Evolutionary conservation across 2,113 vertebrate genomes (phyloP), one percentile per base, ranked within the genome.

Genomic region (Pungitius pungitius): DNA sequence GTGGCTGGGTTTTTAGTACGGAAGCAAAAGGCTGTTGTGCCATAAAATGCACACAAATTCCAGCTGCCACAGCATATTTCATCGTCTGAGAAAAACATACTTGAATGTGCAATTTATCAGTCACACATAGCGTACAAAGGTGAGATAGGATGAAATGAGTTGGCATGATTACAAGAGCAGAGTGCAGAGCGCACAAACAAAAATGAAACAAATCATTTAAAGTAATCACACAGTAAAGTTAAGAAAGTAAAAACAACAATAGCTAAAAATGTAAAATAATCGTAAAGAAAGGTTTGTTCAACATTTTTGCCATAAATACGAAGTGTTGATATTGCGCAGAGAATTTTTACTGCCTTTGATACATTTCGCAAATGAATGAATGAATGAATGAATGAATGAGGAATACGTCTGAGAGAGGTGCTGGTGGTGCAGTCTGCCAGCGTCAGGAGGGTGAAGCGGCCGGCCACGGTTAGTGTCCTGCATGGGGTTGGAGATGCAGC

Each of bases 1-100:
- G 35, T 85, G 83, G 78, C 78, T 56, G 24, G 3, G 24, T 43
- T 57, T 30, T 54, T n/a, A 24, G 45, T 24, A 49, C 72, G 75
- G 35, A 85, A 49, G 43, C 59, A 78, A 65, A 81, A 69, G 26
- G 12, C 12, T 43, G 35, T 81, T 78, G 69, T 60, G 71, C 37
- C 80, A 71, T 47, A 27, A 68, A 60, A 17, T 27, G 30, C 57
- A 66, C 58, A 75, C 56, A 69, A 43, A 76, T 80, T 80, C 57
- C 58, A 67, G 43, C 68, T 77, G 73, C 66, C 70, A 58, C 54
- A 37, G 60, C 13, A 71, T 59, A 12, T 35, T 56, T 60, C 20
- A 65, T 70, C 33, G 24, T 73, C 59, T 69, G 51, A 67, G 55
- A 57, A 66, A 82, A 78, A 5, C 6, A 35, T 6, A 47, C 5